Conservation (phyloP, 2,888 invertebrate genomes). For the Drosophila nigricruria region DNA sequence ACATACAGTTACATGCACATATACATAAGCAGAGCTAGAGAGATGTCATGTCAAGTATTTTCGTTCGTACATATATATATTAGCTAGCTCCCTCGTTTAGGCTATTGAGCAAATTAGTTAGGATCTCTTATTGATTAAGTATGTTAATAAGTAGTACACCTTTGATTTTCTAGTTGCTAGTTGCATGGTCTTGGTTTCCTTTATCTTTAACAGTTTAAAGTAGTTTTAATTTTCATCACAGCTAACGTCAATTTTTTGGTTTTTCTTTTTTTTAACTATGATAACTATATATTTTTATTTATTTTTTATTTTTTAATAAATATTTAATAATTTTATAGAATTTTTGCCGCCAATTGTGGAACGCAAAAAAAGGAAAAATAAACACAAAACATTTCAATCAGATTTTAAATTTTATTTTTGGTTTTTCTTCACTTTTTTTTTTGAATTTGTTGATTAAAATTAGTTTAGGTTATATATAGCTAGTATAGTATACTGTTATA, state of each 20-base stretch:
- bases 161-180: constrained; percentile 21
- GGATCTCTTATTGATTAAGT: constrained; percentile 23
- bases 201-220: constrained; percentile 41
- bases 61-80: neutral
- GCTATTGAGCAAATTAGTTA: constrained; percentile 40
- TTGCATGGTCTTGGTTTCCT: constrained; percentile 16
- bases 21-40: constrained; percentile 1
- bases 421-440: neutral
- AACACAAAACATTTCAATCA: constrained; percentile 26
- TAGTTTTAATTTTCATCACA: constrained; percentile 61
- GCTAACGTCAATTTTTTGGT: constrained; percentile 61
- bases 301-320: neutral
- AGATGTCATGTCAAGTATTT: neutral
- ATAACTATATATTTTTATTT: constrained; percentile 18
- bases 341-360: constrained; percentile 14
- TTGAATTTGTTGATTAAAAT: constrained; percentile 24
- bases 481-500: constrained; percentile 29
- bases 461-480: constrained; percentile 31
- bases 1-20: constrained; percentile 1
- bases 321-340: constrained; percentile 3
- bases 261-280: constrained; percentile 22
- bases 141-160: constrained; percentile 11
- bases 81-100: neutral
- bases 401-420: constrained; percentile 16
- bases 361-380: constrained; percentile 19